A percentile compares a stretch with the other conserved stretches of the same genome.
phyloP scores from a whole-genome alignment of 2,888 invertebrate species.

The Melanchra persicariae region DNA sequence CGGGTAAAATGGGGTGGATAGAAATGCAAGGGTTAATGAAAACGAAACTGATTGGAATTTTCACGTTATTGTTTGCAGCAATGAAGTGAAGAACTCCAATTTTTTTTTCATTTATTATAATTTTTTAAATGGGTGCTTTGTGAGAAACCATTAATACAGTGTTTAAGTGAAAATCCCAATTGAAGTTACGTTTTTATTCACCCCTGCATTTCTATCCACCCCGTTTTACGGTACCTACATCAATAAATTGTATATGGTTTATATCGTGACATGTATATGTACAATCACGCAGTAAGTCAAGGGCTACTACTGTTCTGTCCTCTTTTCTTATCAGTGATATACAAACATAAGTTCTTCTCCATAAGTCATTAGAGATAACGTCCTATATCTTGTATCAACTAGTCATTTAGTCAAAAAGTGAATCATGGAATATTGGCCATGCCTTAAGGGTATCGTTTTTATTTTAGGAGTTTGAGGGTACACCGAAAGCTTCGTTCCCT shows the following conservation, averaged over 20 bases:
- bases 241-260: neutral
- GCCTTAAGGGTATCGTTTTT: constrained; percentile 22
- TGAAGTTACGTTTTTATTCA: too few species aligned
- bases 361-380: constrained; percentile 50
- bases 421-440: constrained; percentile 11
- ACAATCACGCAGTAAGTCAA: constrained; percentile 70
- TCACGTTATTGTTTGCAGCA: too few species aligned
- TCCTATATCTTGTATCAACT: constrained; percentile 1
- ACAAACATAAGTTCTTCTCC: constrained; percentile 53
- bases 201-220: too few species aligned
- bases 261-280: constrained; percentile 7
- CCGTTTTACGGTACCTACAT: too few species aligned
- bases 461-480: constrained; percentile 82
- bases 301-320: constrained; percentile 70
- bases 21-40: too few species aligned
- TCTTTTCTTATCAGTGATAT: constrained; percentile 71
- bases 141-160: too few species aligned
- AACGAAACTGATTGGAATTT: too few species aligned
- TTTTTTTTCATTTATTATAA: too few species aligned
- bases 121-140: too few species aligned
- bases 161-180: too few species aligned
- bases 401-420: constrained; percentile 25
- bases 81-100: too few species aligned
- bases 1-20: too few species aligned
- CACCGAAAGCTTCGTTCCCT: constrained; percentile 77